phyloP scores from a whole-genome alignment of 35 echinoderm and acorn worm genomes.

The Anneissia japonica region DNA sequence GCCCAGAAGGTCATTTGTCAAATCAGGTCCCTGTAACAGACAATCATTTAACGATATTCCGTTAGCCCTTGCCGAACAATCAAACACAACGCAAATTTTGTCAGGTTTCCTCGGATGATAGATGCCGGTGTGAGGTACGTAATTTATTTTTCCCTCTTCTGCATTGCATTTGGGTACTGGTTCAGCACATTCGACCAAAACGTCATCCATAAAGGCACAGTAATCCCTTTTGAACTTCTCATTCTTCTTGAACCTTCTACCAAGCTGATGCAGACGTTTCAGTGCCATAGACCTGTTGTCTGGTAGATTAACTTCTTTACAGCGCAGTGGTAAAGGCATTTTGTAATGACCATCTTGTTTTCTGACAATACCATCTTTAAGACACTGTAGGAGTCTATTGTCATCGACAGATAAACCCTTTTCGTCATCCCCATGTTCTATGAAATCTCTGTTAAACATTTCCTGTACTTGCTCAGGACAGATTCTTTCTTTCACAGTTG shows the following conservation, averaged over 20 bases:
- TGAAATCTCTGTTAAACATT: neutral
- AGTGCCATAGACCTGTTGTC: no score
- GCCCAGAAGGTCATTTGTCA: constrained; percentile 42
- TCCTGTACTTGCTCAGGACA: neutral
- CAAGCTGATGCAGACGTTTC: no score
- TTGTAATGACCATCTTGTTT: neutral
- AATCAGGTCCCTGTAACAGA: constrained; percentile 45
- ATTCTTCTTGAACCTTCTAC: no score
- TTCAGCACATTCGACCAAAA: neutral
- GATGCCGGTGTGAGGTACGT: constrained; percentile 1
- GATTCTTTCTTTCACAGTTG: neutral
- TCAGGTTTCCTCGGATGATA: neutral
- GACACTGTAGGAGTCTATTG: neutral
- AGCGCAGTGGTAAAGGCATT: neutral
- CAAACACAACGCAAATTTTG: constrained; percentile 37
- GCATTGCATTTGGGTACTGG: neutral
- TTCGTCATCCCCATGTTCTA: neutral
- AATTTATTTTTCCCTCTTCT: neutral
- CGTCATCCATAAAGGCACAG: constrained; percentile 22
- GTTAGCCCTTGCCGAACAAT: constrained; percentile 38
- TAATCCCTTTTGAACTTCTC: constrained; percentile 10
- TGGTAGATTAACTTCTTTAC: neutral
- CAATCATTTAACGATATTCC: constrained; percentile 52
- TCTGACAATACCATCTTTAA: neutral
- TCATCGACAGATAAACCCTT: neutral